Evolutionary conservation across 2,888 invertebrate species (phyloP), one percentile per base, ranked within the genome.

Genomic region (Cheiracanthium punctorium): DNA sequence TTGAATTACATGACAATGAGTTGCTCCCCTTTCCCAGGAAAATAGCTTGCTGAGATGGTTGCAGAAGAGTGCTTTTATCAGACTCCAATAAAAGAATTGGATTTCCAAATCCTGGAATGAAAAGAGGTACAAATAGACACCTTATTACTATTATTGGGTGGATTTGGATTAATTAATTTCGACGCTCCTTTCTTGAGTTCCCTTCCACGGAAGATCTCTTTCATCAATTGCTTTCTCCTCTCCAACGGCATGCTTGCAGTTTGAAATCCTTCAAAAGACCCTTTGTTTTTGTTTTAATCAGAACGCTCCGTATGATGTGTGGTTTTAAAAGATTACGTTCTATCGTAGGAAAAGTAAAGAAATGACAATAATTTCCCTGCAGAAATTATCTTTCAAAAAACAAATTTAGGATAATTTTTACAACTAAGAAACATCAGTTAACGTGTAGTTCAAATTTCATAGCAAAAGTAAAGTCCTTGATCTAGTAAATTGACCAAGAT

Each of bases 1-100:
- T n/a, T n/a, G n/a, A n/a, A n/a, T n/a, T n/a, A n/a, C n/a, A n/a
- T n/a, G n/a, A n/a, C n/a, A n/a, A n/a, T n/a, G n/a, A n/a, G n/a
- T n/a, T n/a, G 5, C 48, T 48, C 2, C 75, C 37, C 33, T 76
- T 76, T 43, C 24, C 8, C 8, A 14, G 64, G 64, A 80, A 71
- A 80, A 80, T 80, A 80, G 64, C 64, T 71, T 71, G 71, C 69
- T 80, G 64, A 80, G 37, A 37, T 72, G 71, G 80, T 80, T 72
- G 29, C 30, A 43, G 76, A 69, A 37, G 48, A 43, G 37, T 48
- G 29, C 64, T 80, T 80, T 80, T 70, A 52, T 64, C 64, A 48
- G 52, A 37, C 41, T 37, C 58, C 29, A 67, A 69, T 69, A 77
- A 48, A 48, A 67, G 48, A 43, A 28, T 30, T 33, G n/a, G 41